Evolutionary conservation across 2,888 invertebrate genomes (phyloP).

Genomic region (Drosophila maculinotata): DNA sequence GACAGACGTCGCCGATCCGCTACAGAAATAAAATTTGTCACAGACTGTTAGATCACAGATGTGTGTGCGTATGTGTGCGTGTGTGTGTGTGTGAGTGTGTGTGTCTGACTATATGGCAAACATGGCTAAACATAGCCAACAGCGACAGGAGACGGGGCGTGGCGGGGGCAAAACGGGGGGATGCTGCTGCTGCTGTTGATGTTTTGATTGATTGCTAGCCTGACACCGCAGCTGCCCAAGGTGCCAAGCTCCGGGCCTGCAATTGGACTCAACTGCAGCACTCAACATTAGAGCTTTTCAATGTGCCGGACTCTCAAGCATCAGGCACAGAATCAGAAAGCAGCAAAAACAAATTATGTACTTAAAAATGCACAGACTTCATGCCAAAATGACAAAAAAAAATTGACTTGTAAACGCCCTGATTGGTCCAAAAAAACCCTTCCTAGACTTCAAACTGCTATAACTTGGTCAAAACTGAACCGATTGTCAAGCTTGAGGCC

Average conservation of each 20-base stretch:
- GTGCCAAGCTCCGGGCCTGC: conserved; percentile 36
- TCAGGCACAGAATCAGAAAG: too few relatives aligned
- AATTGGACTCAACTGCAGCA: conserved; percentile 1
- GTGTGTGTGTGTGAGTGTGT: conserved; percentile 34
- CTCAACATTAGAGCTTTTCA: too few relatives aligned
- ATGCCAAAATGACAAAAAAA: too few relatives aligned
- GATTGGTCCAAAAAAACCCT: too few relatives aligned
- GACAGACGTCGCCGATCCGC: conserved; percentile 74
- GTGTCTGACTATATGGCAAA: conserved; percentile 44
- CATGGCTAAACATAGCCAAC: conserved; percentile 63
- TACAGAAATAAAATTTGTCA: conserved; percentile 79
- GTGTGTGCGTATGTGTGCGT: conserved; percentile 20
- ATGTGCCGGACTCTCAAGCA: too few relatives aligned
- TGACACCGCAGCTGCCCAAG: conserved; percentile 55
- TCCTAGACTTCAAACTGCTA: too few relatives aligned
- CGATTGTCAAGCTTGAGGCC: too few relatives aligned
- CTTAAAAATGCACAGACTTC: too few relatives aligned
- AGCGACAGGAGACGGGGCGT: conserved; percentile 40
- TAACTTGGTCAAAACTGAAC: too few relatives aligned
- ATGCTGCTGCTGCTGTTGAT: conserved; percentile 58
- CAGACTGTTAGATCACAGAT: conserved; percentile 77
- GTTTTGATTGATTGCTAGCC: conserved; percentile 73
- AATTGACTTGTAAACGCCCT: too few relatives aligned
- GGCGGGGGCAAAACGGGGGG: conserved; percentile 6
- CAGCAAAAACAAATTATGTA: too few relatives aligned